A percentile compares a stretch with the other conserved stretches of the same genome.
Evolutionary conservation across 2,797 vertebrate species (phyloP).

Genomic region (Notolepis coatsorum): DNA sequence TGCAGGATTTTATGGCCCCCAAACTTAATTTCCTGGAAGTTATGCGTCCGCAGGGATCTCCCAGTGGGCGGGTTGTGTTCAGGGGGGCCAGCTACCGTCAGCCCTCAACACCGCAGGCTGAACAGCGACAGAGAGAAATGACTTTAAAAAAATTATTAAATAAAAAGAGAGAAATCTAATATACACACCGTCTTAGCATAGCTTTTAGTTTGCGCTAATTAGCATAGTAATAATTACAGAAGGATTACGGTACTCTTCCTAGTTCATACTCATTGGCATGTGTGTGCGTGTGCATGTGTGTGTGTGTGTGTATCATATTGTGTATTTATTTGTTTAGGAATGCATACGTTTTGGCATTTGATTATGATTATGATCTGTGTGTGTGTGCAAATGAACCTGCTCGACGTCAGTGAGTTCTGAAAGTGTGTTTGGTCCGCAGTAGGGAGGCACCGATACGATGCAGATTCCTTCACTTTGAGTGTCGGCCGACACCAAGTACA

Average conservation of each 20-base stretch:
- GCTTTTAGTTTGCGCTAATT: constrained; percentile 57
- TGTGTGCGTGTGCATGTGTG: background rate
- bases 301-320: background rate
- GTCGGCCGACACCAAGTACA: no score
- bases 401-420: no score
- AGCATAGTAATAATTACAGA: constrained; percentile 59
- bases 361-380: background rate
- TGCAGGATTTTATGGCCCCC: constrained; percentile 37
- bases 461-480: no score
- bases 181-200: constrained; percentile 21
- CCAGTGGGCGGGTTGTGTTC: constrained; percentile 3
- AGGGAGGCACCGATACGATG: no score
- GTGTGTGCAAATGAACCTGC: background rate
- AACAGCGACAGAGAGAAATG: no score
- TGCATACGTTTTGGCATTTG: no score
- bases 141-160: no score
- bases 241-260: no score
- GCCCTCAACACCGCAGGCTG: no score
- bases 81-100: constrained; percentile 36
- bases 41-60: constrained; percentile 29
- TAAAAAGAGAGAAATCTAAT: no score
- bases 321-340: constrained; percentile 4
- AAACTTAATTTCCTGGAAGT: constrained; percentile 61
- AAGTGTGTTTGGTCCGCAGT: no score
- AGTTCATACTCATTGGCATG: constrained; percentile 16